Base-by-base conservation (phyloP, 2,113 vertebrate species). In the Leptobrachium leishanense region DNA sequence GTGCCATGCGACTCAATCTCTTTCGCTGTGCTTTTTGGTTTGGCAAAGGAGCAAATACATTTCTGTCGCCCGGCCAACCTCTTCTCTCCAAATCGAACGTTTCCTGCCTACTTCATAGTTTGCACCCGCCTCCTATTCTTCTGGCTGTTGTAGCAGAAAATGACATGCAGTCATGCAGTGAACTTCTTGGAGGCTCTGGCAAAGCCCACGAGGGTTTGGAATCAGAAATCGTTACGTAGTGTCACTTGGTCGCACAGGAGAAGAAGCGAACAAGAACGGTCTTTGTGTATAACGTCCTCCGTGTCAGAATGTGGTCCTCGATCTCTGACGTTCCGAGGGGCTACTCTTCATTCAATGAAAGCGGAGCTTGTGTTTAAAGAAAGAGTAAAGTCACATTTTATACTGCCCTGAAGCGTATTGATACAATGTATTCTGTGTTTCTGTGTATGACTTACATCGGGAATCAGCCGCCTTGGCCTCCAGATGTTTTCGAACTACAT, bases 111-210 rank as follows among this genome's bases (percentile, higher is more conserved):
- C 78, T 81, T 74, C 53, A 10, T 71, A 41, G 13, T 68, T 44
- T 74, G 68, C 54, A 57, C 71, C 78, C 78, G 78, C 78, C 78
- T 81, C 71, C 72, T 81, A 81, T 81, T 74, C 78, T 81, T 68
- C 78, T 74, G 78, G 64, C 72, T 68, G 78, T 68, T 68, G 53
- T 74, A 74, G 78, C 78, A 81, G 71, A 81, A 81, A 74, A 81
- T 81, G 54, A 66, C 72, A 81, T 68, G 78, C 64, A 41, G 68
- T 81, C 72, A 81, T 68, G 78, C 64, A 41, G 68, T 74, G 78
- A 74, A 62, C 62, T 79, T 54, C 41, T 31, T 31, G 20, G 43
- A 46, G 71, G 55, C 70, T 73, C 70, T 80, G 63, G 69, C 70
- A 67, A 43, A 73, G 69, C 42, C 55, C 55, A 71, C 46, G 9